Conservation (phyloP, 2,113 vertebrate genomes). For the Perccottus glenii region DNA sequence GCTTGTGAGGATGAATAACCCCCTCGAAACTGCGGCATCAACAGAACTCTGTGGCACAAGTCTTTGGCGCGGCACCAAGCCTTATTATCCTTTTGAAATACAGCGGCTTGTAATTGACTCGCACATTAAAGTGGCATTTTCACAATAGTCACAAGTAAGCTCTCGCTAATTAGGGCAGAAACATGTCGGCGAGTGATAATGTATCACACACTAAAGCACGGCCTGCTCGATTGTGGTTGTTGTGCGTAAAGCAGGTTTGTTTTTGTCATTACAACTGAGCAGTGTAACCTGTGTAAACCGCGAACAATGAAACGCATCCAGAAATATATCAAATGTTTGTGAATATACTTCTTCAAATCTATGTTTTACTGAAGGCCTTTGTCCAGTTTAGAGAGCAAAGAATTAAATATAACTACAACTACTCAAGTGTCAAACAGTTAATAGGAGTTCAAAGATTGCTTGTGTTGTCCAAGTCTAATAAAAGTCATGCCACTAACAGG, state of each 20-base stretch:
- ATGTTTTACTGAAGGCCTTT: too few relatives aligned
- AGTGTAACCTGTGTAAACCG: background rate
- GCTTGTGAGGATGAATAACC: conserved; percentile 23
- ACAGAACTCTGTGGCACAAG: conserved; percentile 13
- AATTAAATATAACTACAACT: too few relatives aligned
- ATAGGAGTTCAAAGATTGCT: too few relatives aligned
- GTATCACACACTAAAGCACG: conserved; percentile 9
- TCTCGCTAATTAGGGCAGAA: conserved; percentile 47
- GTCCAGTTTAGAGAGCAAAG: too few relatives aligned
- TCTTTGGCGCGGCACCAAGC: conserved; percentile 29
- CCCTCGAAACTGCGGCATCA: conserved; percentile 27
- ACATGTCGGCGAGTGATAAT: conserved; percentile 18
- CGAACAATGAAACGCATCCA: background rate
- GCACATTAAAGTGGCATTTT: conserved; percentile 42
- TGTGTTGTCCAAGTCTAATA: too few relatives aligned
- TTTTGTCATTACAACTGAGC: conserved; percentile 1
- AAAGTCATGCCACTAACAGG: too few relatives aligned
- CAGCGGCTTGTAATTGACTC: conserved; percentile 49
- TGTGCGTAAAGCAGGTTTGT: background rate
- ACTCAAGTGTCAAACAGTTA: too few relatives aligned
- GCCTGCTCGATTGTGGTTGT: background rate
- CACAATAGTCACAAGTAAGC: conserved; percentile 41
- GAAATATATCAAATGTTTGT: background rate
- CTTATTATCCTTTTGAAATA: conserved; percentile 47
- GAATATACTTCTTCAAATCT: too few relatives aligned